Base-by-base conservation (phyloP, 2,113 vertebrate species). In the Labeo catla region DNA sequence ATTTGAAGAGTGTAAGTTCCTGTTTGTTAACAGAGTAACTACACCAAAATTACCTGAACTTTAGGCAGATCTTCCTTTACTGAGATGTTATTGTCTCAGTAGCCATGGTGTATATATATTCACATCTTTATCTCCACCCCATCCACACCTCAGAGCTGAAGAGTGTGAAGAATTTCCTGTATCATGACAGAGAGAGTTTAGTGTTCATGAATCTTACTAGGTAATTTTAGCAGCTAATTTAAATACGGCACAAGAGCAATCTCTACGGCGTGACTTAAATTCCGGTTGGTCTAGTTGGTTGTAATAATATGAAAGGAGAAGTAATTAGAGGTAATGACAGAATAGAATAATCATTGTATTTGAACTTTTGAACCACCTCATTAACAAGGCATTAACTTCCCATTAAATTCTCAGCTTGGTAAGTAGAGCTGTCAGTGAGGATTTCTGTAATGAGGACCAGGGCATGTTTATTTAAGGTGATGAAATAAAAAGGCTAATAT, bases 101-200 rank as follows among this genome's bases (percentile, higher is more conserved):
- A 57, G 7, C 50, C 34, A 15, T n/a, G 54, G 11, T 23, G 12
- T 61, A 61, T 79, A 61, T 79, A 8, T 61, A 43, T n/a, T 8
- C 47, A 34, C 15, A 16, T 54, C 54, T 61, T 21, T 1, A 81
- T 81, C 78, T 65, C 78, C 78, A 81, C 78, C 78, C 77, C 21
- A 47, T 47, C 21, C 39, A 63, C 57, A 65, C 8, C 39, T 81
- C 78, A 80, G 21, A n/a, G 77, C 10, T 63, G 19, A 80, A 63
- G 21, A 47, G 57, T 47, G 2, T 80, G 16, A 80, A 63, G 57
- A 63, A 80, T 63, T 2, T 45, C 6, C 3, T 23, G 19, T 61
- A 11, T 61, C 36, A 13, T 79, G 19, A 59, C 15, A 79, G 5
- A 73, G 8, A n/a, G 10, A n/a, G 43, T 47, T 39, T 36, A 50